Evolutionary conservation across 2,888 invertebrate species (phyloP).

Genomic region (Philhelius pedissequus): DNA sequence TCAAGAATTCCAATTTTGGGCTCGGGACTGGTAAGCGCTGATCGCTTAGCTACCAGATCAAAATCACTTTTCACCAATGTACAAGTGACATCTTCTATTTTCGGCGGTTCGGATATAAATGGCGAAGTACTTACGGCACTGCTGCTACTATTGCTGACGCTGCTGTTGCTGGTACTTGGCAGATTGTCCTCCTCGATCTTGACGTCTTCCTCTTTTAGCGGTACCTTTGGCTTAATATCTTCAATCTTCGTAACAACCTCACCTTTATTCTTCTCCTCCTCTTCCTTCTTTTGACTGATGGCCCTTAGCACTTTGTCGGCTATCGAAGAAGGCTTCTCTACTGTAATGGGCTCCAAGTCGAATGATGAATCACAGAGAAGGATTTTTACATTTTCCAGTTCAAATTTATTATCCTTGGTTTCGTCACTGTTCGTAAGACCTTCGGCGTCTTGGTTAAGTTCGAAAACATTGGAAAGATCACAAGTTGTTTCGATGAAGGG

Average conservation of each 20-base stretch:
- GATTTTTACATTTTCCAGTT: slow-evolving; percentile 77
- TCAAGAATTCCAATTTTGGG: slow-evolving; percentile 76
- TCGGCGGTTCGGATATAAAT: slow-evolving; percentile 74
- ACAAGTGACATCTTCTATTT: slow-evolving; percentile 71
- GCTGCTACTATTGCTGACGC: slow-evolving; percentile 28
- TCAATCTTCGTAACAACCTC: slow-evolving; percentile 76
- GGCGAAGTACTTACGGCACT: slow-evolving; percentile 61
- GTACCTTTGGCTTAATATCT: slow-evolving; percentile 33
- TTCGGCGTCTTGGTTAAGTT: slow-evolving; percentile 74
- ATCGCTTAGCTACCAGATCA: slow-evolving; percentile 70
- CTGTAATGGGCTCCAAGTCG: slow-evolving; percentile 75
- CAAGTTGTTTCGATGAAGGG: slow-evolving; percentile 77
- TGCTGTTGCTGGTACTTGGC: slow-evolving; percentile 44
- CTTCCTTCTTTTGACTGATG: slow-evolving; percentile 81
- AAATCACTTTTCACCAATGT: slow-evolving; percentile 69
- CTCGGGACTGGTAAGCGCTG: slow-evolving; percentile 75
- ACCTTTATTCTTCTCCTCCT: slow-evolving; percentile 80
- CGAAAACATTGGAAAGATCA: slow-evolving; percentile 74
- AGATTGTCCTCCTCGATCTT: slow-evolving; percentile 74
- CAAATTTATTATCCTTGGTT: slow-evolving; percentile 76
- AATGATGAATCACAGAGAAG: slow-evolving; percentile 75
- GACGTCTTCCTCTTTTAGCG: slow-evolving; percentile 70
- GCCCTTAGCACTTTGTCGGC: slow-evolving; percentile 83
- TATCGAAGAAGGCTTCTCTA: slow-evolving; percentile 81
- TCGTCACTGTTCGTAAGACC: slow-evolving; percentile 73